Percentiles rank a stretch among this genome's conserved stretches.
These are phyloP conservation scores for Gasteruption jaculator DNA, from an alignment of 2,888 invertebrate genomes.

Conservation along the genomic window DNA sequence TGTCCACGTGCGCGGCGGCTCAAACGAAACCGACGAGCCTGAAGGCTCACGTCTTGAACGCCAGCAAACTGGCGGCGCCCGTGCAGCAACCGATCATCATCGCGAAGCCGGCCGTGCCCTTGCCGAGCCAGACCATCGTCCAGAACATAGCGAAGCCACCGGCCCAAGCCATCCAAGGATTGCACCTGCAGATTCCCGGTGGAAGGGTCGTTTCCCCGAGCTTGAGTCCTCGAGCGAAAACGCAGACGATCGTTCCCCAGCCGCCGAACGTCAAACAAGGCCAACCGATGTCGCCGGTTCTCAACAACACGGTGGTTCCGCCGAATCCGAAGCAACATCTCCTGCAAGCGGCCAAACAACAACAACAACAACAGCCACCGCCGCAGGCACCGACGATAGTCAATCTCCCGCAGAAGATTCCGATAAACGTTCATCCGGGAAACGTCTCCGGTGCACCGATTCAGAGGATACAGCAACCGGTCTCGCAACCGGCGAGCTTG, in stretches of 20 bases:
- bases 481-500: conserved; percentile 34
- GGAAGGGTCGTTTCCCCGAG: conserved; percentile 40
- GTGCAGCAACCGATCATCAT: conserved; percentile 34
- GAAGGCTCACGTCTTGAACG: conserved; percentile 62
- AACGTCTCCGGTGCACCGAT: conserved; percentile 29
- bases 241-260: conserved; percentile 25
- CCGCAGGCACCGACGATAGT: conserved; percentile 41
- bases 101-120: conserved; percentile 35
- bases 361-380: conserved; percentile 27
- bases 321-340: conserved; percentile 52
- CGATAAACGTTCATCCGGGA: conserved; percentile 36
- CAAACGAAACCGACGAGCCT: conserved; percentile 55
- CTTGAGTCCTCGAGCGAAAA: conserved; percentile 40
- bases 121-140: conserved; percentile 34
- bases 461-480: conserved; percentile 38
- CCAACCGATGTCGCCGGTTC: conserved; percentile 47
- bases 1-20: conserved; percentile 21
- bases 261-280: conserved; percentile 37
- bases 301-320: conserved; percentile 40
- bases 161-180: conserved; percentile 34
- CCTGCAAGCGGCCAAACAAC: conserved; percentile 51
- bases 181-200: conserved; percentile 41
- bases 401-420: conserved; percentile 43
- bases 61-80: conserved; percentile 39
- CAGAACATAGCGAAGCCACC: conserved; percentile 43